Conservation (phyloP, 92 coral and sea anemone species). For the Muricea muricata region DNA sequence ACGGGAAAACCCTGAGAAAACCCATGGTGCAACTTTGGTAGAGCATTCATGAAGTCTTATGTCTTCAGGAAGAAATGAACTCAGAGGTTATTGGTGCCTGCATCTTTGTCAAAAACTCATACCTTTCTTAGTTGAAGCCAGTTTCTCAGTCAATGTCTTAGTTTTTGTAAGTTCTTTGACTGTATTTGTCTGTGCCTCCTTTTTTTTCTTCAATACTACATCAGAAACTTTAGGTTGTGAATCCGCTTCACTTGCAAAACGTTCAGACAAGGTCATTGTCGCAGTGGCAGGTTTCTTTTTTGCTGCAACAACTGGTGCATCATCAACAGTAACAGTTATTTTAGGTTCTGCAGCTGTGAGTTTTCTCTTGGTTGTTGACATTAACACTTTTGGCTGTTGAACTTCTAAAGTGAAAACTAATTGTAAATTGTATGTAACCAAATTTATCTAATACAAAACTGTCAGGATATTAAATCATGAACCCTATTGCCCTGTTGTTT, state of each 20-base stretch:
- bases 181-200: not conserved
- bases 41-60: too few species aligned
- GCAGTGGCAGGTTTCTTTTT: conserved; percentile 10
- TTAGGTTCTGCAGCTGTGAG: not conserved
- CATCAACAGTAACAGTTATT: not conserved
- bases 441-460: too few species aligned
- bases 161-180: not conserved
- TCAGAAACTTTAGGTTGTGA: not conserved
- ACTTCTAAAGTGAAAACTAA: not conserved
- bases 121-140: not conserved
- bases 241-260: conserved; percentile 23
- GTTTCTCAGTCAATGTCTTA: not conserved
- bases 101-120: too few species aligned
- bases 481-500: too few species aligned
- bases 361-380: not conserved
- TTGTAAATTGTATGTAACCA: not conserved
- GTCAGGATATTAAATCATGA: too few species aligned
- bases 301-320: not conserved
- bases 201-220: not conserved
- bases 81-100: too few species aligned
- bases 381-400: not conserved
- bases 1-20: too few species aligned
- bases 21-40: too few species aligned
- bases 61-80: too few species aligned
- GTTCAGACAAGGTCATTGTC: conserved; percentile 15